Percentiles rank a stretch among this genome's conserved stretches.
These are phyloP conservation scores for Osmerus eperlanus DNA, from an alignment of 2,113 vertebrate species.

Conservation along the genomic window DNA sequence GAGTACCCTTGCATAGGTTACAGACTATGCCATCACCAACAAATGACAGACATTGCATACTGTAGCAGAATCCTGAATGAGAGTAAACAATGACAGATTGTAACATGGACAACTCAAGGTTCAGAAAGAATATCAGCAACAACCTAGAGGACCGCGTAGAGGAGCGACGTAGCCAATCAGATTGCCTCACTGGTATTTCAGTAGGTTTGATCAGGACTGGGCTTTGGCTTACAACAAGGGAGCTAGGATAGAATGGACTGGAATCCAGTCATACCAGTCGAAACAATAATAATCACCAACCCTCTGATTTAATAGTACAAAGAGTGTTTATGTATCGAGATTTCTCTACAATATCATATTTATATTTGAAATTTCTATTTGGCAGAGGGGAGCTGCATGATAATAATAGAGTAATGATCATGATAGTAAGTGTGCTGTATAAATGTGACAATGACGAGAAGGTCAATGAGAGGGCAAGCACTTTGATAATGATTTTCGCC, in stretches of 20 bases:
- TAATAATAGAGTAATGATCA: conserved; percentile 27
- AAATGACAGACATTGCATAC: conserved; percentile 72
- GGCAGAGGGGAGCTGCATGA: conserved; percentile 2
- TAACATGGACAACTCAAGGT: conserved; percentile 10
- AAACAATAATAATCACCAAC: background rate
- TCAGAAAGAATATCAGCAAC: conserved; percentile 49
- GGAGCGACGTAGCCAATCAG: conserved; percentile 32
- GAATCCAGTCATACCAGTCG: background rate
- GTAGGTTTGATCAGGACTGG: background rate
- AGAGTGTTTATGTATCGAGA: background rate
- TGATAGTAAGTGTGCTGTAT: conserved; percentile 13
- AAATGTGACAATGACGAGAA: no score
- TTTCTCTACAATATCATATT: background rate
- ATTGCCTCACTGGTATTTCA: background rate
- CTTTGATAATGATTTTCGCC: conserved; percentile 31
- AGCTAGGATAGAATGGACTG: background rate
- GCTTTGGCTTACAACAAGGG: conserved; percentile 37
- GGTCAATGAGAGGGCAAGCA: conserved; percentile 17
- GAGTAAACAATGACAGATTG: conserved; percentile 11
- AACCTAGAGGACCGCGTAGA: conserved; percentile 59
- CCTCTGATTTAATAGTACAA: background rate
- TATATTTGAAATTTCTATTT: background rate
- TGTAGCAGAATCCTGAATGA: conserved; percentile 40
- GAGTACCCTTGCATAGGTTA: conserved; percentile 86
- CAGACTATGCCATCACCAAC: conserved; percentile 80